Evolutionary conservation across 2,888 invertebrate species (phyloP).

Genomic region (Rugalucina vietnamica): DNA sequence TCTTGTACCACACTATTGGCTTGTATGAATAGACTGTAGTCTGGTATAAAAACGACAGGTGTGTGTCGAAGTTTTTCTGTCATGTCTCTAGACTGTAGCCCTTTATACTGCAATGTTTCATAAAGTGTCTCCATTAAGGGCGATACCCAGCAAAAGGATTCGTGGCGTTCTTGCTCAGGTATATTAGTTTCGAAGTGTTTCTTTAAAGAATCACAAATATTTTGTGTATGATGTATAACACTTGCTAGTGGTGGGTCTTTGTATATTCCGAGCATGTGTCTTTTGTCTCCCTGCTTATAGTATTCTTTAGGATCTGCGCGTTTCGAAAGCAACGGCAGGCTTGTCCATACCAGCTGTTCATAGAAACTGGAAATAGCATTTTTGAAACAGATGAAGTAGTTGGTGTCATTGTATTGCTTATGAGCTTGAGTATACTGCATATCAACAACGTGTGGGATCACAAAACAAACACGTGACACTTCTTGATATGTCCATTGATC

Average conservation of each 20-base stretch:
- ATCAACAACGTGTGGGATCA: constrained; percentile 36
- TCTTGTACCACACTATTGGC: constrained; percentile 25
- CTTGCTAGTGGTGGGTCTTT: constrained; percentile 35
- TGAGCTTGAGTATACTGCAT: background rate
- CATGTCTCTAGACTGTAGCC: background rate
- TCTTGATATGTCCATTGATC: constrained; percentile 14
- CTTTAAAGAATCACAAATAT: constrained; percentile 40
- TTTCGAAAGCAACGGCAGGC: constrained; percentile 23
- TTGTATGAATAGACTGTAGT: constrained; percentile 19
- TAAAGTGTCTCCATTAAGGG: constrained; percentile 27
- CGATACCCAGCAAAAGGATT: background rate
- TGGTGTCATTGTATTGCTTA: constrained; percentile 13
- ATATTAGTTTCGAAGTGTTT: background rate
- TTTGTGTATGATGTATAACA: constrained; percentile 57
- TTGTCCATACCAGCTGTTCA: constrained; percentile 45
- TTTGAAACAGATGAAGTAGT: constrained; percentile 47
- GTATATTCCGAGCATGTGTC: constrained; percentile 31
- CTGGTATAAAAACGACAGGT: constrained; percentile 50
- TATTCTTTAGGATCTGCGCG: background rate
- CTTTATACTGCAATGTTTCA: background rate
- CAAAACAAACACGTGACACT: constrained; percentile 44
- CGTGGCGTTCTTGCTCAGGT: too few relatives aligned
- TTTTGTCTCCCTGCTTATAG: background rate
- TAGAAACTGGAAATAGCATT: background rate
- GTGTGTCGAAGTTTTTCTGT: constrained; percentile 6